Base-by-base conservation (phyloP, 2,797 vertebrate genomes). In the Bovichtus variegatus region DNA sequence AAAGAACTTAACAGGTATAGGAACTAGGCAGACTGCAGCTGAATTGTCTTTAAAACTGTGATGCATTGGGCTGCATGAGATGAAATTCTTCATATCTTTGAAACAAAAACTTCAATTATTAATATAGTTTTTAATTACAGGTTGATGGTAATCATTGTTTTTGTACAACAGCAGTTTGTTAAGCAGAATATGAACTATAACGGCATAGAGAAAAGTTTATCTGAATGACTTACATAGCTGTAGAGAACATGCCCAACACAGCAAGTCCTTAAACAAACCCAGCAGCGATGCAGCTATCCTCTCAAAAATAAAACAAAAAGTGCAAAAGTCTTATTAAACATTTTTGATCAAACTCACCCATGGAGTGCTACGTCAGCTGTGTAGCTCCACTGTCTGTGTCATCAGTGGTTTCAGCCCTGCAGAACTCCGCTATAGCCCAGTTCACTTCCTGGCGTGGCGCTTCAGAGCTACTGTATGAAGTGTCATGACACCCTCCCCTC, bases 391-490 rank as follows among this genome's bases (percentile, higher is more conserved):
- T 18, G 67, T 74, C 36, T 57, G 59, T 87, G 80, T 85, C 87
- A 86, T 88, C 70, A 27, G 78, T 61, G 66, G 78, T 71, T 44
- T 69, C 55, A 75, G 83, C 54, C 49, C 68, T 57, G 69, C 78
- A 63, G 46, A 69, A 50, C 76, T 76, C n/a, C 1, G 19, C 67
- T 78, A 81, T 76, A 72, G 80, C 47, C 55, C 82, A 55, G 63
- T 83, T 84, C 84, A 86, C 93, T 95, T 95, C 94, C 93, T 94
- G 87, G 73, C 70, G 51, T 61, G 76, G 49, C 60, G 50, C 69
- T 74, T 87, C 71, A 81, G 73, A 87, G 80, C 82, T 67, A 81
- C 84, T 80, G 54, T 76, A 67, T 58, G 40, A 78, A 84, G 71
- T 78, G 80, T 88, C 78, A 76, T 78, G 85, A 86, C 89, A 83